phyloP scores from a whole-genome alignment of 2,888 invertebrate genomes.

The Antheraea assamensis region DNA sequence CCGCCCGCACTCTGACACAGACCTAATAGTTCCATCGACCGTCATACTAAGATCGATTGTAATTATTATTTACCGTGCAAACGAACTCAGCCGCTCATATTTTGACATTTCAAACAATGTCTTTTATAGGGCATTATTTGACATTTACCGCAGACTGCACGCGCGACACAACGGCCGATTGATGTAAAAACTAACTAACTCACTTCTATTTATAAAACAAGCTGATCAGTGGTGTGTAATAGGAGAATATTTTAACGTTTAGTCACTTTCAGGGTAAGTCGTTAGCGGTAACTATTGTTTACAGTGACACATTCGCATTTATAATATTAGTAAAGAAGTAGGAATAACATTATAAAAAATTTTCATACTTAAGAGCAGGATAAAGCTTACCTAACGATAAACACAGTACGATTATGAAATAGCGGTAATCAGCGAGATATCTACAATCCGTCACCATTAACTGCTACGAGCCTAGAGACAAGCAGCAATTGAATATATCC shows the following conservation, averaged over 20 bases:
- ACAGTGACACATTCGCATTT: too few relatives aligned
- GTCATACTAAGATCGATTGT: neutral
- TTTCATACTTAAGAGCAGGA: too few relatives aligned
- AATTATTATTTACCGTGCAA: constrained; percentile 25
- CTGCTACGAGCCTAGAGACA: too few relatives aligned
- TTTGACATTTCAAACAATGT: constrained; percentile 10
- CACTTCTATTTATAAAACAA: neutral
- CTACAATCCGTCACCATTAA: too few relatives aligned
- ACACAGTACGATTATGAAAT: too few relatives aligned
- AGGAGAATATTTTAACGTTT: neutral
- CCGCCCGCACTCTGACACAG: too few relatives aligned
- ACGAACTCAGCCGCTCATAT: constrained; percentile 16
- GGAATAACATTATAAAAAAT: too few relatives aligned
- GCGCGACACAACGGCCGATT: neutral
- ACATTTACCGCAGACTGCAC: neutral
- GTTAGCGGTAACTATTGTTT: neutral
- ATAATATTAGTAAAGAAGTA: too few relatives aligned
- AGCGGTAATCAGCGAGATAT: too few relatives aligned
- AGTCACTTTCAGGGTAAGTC: neutral
- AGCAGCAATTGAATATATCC: too few relatives aligned
- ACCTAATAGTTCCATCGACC: neutral
- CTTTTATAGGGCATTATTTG: constrained; percentile 4
- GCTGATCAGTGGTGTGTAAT: neutral
- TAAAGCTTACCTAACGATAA: too few relatives aligned
- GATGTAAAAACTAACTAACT: constrained; percentile 7